A percentile compares a stretch with the other conserved stretches of the same genome.
Evolutionary conservation across 1,140 invertebrate genomes (phyloP).

Genomic region (Diuraphis noxia): DNA sequence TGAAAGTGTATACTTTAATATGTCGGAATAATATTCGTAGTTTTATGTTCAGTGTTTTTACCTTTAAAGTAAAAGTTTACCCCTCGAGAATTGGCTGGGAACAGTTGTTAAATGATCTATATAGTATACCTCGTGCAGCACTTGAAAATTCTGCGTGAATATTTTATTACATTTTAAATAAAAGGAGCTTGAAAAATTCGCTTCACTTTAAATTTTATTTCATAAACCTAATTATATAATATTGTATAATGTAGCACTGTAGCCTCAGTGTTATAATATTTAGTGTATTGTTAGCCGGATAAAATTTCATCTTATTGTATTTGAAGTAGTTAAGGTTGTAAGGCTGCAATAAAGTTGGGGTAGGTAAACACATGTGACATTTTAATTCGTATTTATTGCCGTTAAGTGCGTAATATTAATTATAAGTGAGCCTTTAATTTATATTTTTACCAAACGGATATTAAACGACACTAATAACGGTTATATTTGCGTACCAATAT

Average conservation of each 20-base stretch:
- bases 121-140: neutral
- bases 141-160: neutral
- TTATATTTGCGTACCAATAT: neutral
- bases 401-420: neutral
- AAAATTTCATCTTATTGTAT: neutral
- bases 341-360: neutral
- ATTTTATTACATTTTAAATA: constrained; percentile 12
- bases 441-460: neutral
- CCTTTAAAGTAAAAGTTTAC: neutral
- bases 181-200: neutral
- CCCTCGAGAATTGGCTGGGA: neutral
- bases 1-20: neutral
- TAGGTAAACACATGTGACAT: neutral
- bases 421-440: neutral
- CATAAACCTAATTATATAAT: neutral
- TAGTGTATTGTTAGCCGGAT: neutral
- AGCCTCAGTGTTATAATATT: neutral
- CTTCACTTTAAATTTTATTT: neutral
- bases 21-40: neutral
- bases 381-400: neutral
- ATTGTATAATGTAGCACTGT: neutral
- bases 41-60: neutral
- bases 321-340: neutral
- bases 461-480: neutral
- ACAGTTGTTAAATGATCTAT: neutral